Evolutionary conservation across 2,797 vertebrate genomes (phyloP), one percentile per base, ranked within the genome.

Genomic region (Myotis myotis): DNA sequence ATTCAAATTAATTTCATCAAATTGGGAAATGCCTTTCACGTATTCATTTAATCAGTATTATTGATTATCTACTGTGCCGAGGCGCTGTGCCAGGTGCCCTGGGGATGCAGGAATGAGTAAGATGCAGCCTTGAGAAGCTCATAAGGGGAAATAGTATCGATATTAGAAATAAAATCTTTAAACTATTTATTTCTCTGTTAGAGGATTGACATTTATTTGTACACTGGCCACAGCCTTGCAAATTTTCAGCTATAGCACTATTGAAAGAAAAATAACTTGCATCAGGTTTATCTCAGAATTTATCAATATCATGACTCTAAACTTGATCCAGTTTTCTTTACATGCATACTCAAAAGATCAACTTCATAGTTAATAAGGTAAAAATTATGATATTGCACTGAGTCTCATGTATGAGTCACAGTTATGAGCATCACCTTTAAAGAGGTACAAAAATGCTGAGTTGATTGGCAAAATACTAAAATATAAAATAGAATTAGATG

Each of bases 401-500:
- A 38, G n/a, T n/a, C n/a, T n/a, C n/a, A n/a, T n/a, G n/a, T n/a
- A n/a, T n/a, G n/a, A n/a, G 33, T 94, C 28, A 25, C 79, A 79
- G 66, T 96, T 87, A 62, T 41, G 16, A 64, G 60, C 36, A 33
- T 86, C 66, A 22, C 76, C 87, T 86, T 82, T 81, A 76, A 81
- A 90, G 38, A 75, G 3, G 12, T 64, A 84, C 12, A 88, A 44
- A 95, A 75, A n/a, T 92, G n/a, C 47, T 47, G 20, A 91, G 16
- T 71, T 85, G n/a, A 64, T 81, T 84, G 62, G 33, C 44, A 95
- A 74, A 82, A 76, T 86, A 89, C 25, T 83, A 71, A 82, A 30
- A 30, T 62, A 62, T 25, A 30, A 62, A 62, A 62, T 30, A 62
- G 60, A 62, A 28, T 81, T 72, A 51, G 19, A 30, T 83, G 2